Evolutionary conservation across 2,888 invertebrate species (phyloP).

Genomic region (Drosophila cyrtoloma): DNA sequence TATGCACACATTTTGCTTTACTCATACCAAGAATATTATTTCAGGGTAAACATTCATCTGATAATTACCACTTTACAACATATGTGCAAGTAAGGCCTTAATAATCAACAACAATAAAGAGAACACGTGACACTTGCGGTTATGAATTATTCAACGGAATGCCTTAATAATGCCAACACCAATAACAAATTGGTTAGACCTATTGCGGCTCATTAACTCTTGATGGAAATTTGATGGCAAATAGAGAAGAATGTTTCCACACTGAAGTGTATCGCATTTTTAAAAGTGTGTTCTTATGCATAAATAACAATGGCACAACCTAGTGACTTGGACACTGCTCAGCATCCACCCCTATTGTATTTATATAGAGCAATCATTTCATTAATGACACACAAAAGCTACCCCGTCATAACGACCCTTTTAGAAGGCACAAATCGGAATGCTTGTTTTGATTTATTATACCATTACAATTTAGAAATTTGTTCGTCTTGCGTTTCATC

Average conservation of each 20-base stretch:
- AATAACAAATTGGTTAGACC: conserved; percentile 67
- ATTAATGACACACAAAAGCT: conserved; percentile 49
- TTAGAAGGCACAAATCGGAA: conserved; percentile 40
- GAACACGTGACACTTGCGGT: conserved; percentile 75
- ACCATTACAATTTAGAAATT: conserved; percentile 61
- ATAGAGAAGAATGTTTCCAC: conserved; percentile 30
- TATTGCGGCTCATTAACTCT: conserved; percentile 82
- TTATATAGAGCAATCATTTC: conserved; percentile 64
- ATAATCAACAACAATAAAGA: conserved; percentile 61
- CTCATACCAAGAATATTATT: conserved; percentile 11
- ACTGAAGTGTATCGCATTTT: conserved; percentile 36
- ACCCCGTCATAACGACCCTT: conserved; percentile 69
- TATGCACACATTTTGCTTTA: conserved; percentile 1
- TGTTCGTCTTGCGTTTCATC: conserved; percentile 37
- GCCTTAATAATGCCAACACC: conserved; percentile 31
- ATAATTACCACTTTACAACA: conserved; percentile 41
- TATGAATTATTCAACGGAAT: conserved; percentile 59
- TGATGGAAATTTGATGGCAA: conserved; percentile 68
- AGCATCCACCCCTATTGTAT: conserved; percentile 70
- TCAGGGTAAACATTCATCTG: conserved; percentile 26
- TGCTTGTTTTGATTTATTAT: conserved; percentile 59
- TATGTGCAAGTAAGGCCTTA: conserved; percentile 70
- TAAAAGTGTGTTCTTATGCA: conserved; percentile 26
- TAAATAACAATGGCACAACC: conserved; percentile 16
- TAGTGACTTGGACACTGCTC: conserved; percentile 2